These are phyloP conservation scores for Chaenogobius annularis DNA, from an alignment of 2,113 vertebrate genomes.

Conservation along the genomic window DNA sequence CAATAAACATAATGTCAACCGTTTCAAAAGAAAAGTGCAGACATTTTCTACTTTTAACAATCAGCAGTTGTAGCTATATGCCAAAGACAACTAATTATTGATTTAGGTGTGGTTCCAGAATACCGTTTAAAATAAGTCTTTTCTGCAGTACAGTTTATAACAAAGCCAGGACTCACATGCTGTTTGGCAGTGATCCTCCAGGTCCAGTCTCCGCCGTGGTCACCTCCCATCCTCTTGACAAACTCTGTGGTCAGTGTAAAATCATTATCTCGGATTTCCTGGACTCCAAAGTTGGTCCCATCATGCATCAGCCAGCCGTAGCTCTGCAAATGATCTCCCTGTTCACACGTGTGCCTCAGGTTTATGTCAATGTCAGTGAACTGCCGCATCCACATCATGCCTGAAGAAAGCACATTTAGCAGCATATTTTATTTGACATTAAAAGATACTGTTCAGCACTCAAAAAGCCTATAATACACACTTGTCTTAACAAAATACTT, in stretches of 20 bases:
- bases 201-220: constrained; percentile 93
- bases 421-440: neutral
- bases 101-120: neutral
- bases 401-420: constrained; percentile 58
- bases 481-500: neutral
- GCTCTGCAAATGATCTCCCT: constrained; percentile 81
- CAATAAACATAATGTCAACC: constrained; percentile 9
- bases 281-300: constrained; percentile 85
- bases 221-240: constrained; percentile 86
- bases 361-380: constrained; percentile 73
- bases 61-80: neutral
- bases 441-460: neutral
- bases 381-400: constrained; percentile 94
- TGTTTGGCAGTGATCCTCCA: constrained; percentile 88
- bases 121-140: too few species aligned
- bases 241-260: constrained; percentile 87
- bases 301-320: constrained; percentile 95
- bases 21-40: neutral
- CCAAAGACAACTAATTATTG: neutral
- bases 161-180: constrained; percentile 73
- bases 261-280: constrained; percentile 85
- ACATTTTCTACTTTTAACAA: too few species aligned
- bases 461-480: neutral
- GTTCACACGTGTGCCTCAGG: constrained; percentile 90
- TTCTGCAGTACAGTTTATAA: neutral